These are phyloP conservation scores for Falco columbarius DNA, from an alignment of 2,797 vertebrate genomes.

Conservation along the genomic window DNA sequence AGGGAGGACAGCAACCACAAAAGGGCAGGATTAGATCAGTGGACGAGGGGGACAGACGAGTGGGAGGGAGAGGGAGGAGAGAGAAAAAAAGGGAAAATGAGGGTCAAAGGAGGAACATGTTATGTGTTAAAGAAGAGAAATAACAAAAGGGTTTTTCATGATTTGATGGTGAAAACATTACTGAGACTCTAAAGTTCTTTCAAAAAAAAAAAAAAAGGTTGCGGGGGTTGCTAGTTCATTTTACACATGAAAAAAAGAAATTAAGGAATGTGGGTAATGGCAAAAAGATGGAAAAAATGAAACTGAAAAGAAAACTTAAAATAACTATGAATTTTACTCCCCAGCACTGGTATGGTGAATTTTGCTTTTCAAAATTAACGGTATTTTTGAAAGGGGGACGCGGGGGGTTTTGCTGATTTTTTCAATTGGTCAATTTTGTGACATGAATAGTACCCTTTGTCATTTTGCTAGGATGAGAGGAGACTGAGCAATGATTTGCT, in stretches of 20 bases:
- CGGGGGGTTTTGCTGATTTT: constrained; percentile 50
- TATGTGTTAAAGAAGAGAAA: constrained; percentile 89
- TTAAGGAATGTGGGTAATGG: constrained; percentile 74
- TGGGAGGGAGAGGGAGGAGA: constrained; percentile 40
- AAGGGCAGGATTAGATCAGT: constrained; percentile 72
- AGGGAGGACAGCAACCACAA: constrained; percentile 59
- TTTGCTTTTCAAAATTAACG: constrained; percentile 34
- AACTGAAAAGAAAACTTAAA: constrained; percentile 74
- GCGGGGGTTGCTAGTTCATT: background rate
- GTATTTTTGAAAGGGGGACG: constrained; percentile 41
- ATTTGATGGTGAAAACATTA: constrained; percentile 81
- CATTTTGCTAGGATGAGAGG: constrained; percentile 26
- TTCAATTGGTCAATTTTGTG: constrained; percentile 16
- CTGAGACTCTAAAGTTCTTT: constrained; percentile 63
- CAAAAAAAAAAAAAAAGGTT: background rate
- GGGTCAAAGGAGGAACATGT: constrained; percentile 87
- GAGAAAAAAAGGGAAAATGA: constrained; percentile 82
- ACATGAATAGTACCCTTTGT: background rate
- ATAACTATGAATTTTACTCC: constrained; percentile 70
- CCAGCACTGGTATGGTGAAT: constrained; percentile 60
- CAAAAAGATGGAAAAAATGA: constrained; percentile 75
- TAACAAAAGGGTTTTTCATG: constrained; percentile 86
- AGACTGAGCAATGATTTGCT: constrained; percentile 15
- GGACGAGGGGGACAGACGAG: constrained; percentile 63
- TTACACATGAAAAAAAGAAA: constrained; percentile 68